These are phyloP conservation scores for Drosophila nr. perissopoda DNA, from an alignment of 2,888 invertebrate species.

Conservation along the genomic window DNA sequence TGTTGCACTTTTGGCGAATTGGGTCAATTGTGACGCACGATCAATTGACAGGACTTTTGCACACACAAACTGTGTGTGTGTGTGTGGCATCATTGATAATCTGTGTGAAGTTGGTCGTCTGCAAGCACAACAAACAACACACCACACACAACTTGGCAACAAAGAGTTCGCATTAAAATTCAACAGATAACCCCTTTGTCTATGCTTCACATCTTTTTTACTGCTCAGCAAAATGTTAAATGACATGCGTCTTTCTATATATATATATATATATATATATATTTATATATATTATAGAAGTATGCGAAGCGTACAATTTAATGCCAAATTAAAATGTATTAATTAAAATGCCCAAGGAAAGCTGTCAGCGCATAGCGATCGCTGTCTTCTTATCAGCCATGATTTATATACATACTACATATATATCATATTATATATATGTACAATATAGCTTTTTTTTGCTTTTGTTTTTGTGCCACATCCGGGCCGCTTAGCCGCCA, in stretches of 20 bases:
- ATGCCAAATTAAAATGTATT: slow-evolving; percentile 76
- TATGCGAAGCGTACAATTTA: slow-evolving; percentile 51
- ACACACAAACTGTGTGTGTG: neutral
- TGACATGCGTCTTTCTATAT: slow-evolving; percentile 17
- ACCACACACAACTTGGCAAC: slow-evolving; percentile 46
- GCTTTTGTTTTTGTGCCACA: slow-evolving; percentile 61
- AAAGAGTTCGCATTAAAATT: slow-evolving; percentile 62
- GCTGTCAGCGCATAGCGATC: slow-evolving; percentile 31
- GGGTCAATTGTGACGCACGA: slow-evolving; percentile 66
- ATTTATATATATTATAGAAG: slow-evolving; percentile 5
- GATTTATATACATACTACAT: slow-evolving; percentile 56
- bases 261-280: slow-evolving; percentile 6
- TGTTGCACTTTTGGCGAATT: slow-evolving; percentile 42
- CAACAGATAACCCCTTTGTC: slow-evolving; percentile 78
- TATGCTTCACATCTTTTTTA: slow-evolving; percentile 14
- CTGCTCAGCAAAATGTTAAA: slow-evolving; percentile 6
- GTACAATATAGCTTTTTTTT: slow-evolving; percentile 34
- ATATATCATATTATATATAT: neutral
- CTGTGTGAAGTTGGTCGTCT: slow-evolving; percentile 3
- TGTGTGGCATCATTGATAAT: neutral
- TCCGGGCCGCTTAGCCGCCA: slow-evolving; percentile 66
- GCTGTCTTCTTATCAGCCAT: slow-evolving; percentile 63
- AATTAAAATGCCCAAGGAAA: slow-evolving; percentile 63
- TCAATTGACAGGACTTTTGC: slow-evolving; percentile 36
- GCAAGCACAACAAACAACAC: neutral